Conservation (phyloP, 1,140 invertebrate species). For the Lethrus apterus region DNA sequence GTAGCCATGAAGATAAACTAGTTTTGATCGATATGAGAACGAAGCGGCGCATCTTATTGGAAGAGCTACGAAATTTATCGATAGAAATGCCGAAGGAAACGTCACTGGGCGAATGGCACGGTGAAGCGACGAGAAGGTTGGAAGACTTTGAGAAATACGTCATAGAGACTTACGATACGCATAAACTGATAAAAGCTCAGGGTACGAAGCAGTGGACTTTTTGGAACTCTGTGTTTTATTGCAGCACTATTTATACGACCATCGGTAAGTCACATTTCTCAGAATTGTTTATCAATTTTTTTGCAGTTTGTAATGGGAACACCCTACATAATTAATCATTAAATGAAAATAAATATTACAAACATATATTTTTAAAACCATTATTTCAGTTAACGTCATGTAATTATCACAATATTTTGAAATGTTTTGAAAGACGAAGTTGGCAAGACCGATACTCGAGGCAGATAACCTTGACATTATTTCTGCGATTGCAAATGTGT, state of each 20-base stretch:
- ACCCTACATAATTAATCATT: too few species aligned
- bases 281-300: background rate
- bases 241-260: conserved; percentile 88
- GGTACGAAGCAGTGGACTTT: conserved; percentile 68
- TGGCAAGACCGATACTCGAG: too few species aligned
- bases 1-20: conserved; percentile 45
- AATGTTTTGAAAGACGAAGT: too few species aligned
- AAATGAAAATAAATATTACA: too few species aligned
- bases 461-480: too few species aligned
- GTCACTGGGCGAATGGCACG: conserved; percentile 43
- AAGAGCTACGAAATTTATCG: conserved; percentile 31
- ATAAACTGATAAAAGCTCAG: conserved; percentile 33
- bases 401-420: too few species aligned
- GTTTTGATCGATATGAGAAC: conserved; percentile 45
- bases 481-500: too few species aligned
- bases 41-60: conserved; percentile 41
- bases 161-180: conserved; percentile 47
- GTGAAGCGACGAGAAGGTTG: conserved; percentile 41
- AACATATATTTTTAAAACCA: too few species aligned
- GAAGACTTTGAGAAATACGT: conserved; percentile 50
- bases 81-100: conserved; percentile 28
- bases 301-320: background rate
- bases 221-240: conserved; percentile 87
- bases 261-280: conserved; percentile 67
- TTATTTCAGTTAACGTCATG: too few species aligned